Percentiles rank a stretch among this genome's conserved stretches.
Conservation (phyloP, 1,140 invertebrate genomes). For the Atta texana region DNA sequence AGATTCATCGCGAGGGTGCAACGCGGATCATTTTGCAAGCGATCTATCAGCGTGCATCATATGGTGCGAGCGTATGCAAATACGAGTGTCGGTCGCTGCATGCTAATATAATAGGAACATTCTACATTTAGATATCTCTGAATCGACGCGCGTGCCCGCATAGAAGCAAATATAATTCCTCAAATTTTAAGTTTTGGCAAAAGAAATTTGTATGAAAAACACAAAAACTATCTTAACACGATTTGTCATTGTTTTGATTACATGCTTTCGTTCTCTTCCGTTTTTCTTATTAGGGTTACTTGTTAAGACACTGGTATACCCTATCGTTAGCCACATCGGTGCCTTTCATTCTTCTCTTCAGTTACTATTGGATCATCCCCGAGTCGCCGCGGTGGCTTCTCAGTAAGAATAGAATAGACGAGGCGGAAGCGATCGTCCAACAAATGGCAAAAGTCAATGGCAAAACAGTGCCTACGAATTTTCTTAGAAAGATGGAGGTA, state of each 20-base stretch:
- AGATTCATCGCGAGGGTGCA: constrained; percentile 39
- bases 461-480: constrained; percentile 86
- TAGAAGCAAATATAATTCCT: background rate
- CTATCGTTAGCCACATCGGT: constrained; percentile 90
- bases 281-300: constrained; percentile 84
- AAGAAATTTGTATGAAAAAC: background rate
- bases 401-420: constrained; percentile 87
- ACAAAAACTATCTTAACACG: background rate
- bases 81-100: constrained; percentile 30
- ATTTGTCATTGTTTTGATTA: background rate
- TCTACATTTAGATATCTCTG: constrained; percentile 16
- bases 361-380: constrained; percentile 89
- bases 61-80: constrained; percentile 47
- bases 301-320: constrained; percentile 89
- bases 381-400: constrained; percentile 91
- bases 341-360: constrained; percentile 89
- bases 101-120: constrained; percentile 55
- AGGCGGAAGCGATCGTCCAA: constrained; percentile 87
- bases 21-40: constrained; percentile 52
- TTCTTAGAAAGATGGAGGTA: constrained; percentile 86
- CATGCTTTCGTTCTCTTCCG: constrained; percentile 11
- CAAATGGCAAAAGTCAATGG: constrained; percentile 88
- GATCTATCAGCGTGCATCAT: constrained; percentile 43
- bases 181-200: background rate
- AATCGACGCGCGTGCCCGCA: background rate